A percentile compares a stretch with the other conserved stretches of the same genome.
Evolutionary conservation across 2,113 vertebrate genomes (phyloP).

Genomic region (Leucopsar rothschildi): DNA sequence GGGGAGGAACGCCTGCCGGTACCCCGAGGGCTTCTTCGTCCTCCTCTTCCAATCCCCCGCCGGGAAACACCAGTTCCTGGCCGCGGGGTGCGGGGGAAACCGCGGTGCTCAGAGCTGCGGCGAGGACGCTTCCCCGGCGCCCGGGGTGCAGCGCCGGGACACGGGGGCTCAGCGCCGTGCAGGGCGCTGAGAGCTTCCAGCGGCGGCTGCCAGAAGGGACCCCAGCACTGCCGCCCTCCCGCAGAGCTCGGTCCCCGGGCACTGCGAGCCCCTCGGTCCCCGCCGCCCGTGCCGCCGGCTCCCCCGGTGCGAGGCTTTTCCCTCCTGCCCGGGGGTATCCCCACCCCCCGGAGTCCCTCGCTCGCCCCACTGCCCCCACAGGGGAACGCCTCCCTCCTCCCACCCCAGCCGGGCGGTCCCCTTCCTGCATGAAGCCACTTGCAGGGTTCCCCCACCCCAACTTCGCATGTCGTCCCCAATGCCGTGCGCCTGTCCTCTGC

Average conservation of each 20-base stretch:
- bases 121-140: background rate
- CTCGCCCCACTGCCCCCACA: background rate
- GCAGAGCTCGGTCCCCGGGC: background rate
- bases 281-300: background rate
- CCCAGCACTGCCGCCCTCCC: background rate
- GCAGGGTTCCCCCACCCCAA: background rate
- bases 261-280: background rate
- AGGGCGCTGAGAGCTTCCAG: background rate
- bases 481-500: background rate
- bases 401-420: background rate
- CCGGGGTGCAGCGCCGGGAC: background rate
- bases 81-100: background rate
- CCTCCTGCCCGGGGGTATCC: background rate
- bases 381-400: background rate
- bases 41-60: no score
- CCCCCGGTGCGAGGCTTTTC: background rate
- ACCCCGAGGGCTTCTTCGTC: background rate
- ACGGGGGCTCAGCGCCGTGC: background rate
- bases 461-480: accelerated
- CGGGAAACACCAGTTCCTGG: background rate
- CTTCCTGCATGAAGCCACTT: background rate
- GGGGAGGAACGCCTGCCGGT: background rate
- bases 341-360: background rate
- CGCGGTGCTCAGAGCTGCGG: background rate
- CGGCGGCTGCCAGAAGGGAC: no score